These are phyloP conservation scores for Mythimna pallens DNA, from an alignment of 2,888 invertebrate species.

Conservation along the genomic window DNA sequence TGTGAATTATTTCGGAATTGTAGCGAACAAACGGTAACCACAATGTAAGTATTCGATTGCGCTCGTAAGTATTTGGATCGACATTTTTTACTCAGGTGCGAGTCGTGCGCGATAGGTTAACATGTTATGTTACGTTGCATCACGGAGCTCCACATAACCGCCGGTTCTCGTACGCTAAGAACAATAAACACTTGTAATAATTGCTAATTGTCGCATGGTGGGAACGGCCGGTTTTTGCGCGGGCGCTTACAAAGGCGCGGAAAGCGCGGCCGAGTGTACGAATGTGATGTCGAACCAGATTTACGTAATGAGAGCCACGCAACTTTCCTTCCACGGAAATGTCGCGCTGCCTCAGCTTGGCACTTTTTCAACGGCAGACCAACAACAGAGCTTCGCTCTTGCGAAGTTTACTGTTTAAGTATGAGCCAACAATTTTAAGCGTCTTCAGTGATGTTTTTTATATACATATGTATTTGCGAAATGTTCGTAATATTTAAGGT, in stretches of 20 bases:
- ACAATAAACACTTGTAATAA: conserved; percentile 84
- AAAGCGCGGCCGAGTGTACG: conserved; percentile 71
- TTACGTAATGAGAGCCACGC: conserved; percentile 80
- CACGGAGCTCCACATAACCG: conserved; percentile 77
- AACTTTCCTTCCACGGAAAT: conserved; percentile 80
- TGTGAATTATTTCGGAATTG: conserved; percentile 40
- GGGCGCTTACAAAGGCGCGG: conserved; percentile 76
- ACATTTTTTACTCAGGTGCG: conserved; percentile 65
- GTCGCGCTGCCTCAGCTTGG: conserved; percentile 48
- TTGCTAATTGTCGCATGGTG: conserved; percentile 80
- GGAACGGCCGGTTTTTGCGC: conserved; percentile 82
- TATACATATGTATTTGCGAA: conserved; percentile 1
- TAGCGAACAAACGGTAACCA: conserved; percentile 37
- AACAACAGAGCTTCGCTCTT: conserved; percentile 30
- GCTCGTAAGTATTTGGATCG: conserved; percentile 62
- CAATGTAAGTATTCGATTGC: conserved; percentile 43
- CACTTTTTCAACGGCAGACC: conserved; percentile 50
- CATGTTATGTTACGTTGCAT: conserved; percentile 74
- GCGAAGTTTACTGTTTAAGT: conserved; percentile 27
- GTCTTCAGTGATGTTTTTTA: neutral
- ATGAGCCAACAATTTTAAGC: conserved; percentile 18
- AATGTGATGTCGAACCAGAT: conserved; percentile 77
- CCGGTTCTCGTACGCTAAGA: conserved; percentile 75
- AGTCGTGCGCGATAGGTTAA: conserved; percentile 63
- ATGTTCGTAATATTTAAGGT: neutral